Base-by-base conservation (phyloP, 2,113 vertebrate genomes). In the Saguinus imperator region DNA sequence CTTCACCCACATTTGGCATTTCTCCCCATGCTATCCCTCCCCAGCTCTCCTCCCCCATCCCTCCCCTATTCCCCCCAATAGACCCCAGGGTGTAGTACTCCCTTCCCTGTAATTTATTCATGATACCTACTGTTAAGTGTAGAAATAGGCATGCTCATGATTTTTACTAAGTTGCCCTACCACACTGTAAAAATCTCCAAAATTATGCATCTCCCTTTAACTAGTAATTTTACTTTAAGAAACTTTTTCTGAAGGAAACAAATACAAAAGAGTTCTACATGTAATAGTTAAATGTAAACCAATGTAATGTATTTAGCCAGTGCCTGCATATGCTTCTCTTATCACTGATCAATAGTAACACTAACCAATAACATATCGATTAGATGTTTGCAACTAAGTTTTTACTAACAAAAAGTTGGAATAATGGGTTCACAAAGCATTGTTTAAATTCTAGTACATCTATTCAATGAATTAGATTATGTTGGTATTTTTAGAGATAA, bases 371-470 rank as follows among this genome's bases (percentile, higher is more conserved):
- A 66, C 32, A 73, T 27, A 90, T 9, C 58, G 43, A 93, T 45
- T 83, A 82, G 52, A 1, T 86, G 40, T 25, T 90, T 90, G 12
- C 9, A 88, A 66, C n/a, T 50, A n/a, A 17, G 66, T 90, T 94
- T 85, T 73, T 88, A 35, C 5, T 52, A 83, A 27, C 80, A 3
- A 89, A 91, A 84, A 89, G 27, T 93, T 96, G 25, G 37, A 93
- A 3, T 3, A 58, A 25, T 70, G 2, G 87, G 0, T 68, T 95
- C 1, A 95, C 91, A 96, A 75, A 87, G 25, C 48, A 75, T 70
- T 91, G 4, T 68, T 91, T 89, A 68, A 87, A 43, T 92, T 96
- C 20, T 95, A 89, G 37, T 75, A 82, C 21, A 43, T 27, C 5
- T 18, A 82, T 35, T 95, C 21, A 79, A 21, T 91, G 20, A 90